Conservation (phyloP, 2,888 invertebrate species). For the Lepidocyrtinus sp. region DNA sequence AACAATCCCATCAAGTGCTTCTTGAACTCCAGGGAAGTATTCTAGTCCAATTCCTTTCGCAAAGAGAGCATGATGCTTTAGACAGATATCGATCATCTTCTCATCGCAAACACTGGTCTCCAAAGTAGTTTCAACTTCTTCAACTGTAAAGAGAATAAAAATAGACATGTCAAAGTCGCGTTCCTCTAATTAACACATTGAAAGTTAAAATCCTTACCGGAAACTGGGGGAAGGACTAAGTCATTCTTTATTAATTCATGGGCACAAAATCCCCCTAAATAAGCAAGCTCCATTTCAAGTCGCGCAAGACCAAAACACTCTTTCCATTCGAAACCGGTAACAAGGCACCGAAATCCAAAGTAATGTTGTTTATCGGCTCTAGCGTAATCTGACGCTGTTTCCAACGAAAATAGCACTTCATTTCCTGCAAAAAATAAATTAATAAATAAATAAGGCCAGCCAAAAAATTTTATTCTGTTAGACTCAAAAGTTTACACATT, state of each 20-base stretch:
- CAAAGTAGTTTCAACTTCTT: conserved; percentile 80
- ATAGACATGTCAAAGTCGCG: not conserved
- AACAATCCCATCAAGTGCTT: conserved; percentile 90
- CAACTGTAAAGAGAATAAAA: conserved; percentile 69
- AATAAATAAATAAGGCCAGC: too few relatives aligned
- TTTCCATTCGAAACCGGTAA: conserved; percentile 80
- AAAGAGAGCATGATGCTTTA: conserved; percentile 82
- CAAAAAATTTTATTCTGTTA: too few relatives aligned
- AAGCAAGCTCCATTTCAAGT: conserved; percentile 91
- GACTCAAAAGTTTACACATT: too few relatives aligned
- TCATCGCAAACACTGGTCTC: conserved; percentile 78
- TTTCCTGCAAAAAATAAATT: conserved; percentile 80
- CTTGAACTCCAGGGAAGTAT: conserved; percentile 88
- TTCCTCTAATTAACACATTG: not conserved
- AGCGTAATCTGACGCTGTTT: conserved; percentile 95
- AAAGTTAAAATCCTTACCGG: conserved; percentile 72
- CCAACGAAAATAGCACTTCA: conserved; percentile 94
- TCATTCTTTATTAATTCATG: conserved; percentile 90
- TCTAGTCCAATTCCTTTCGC: conserved; percentile 92
- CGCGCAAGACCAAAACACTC: conserved; percentile 78
- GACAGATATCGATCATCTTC: conserved; percentile 77
- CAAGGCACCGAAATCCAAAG: conserved; percentile 88
- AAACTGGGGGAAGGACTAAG: conserved; percentile 79
- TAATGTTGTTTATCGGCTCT: conserved; percentile 88
- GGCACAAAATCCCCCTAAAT: conserved; percentile 92